A percentile compares a stretch with the other conserved stretches of the same genome.
These are phyloP conservation scores for Acrossocheilus fasciatus DNA, from an alignment of 2,797 vertebrate genomes.

Conservation along the genomic window DNA sequence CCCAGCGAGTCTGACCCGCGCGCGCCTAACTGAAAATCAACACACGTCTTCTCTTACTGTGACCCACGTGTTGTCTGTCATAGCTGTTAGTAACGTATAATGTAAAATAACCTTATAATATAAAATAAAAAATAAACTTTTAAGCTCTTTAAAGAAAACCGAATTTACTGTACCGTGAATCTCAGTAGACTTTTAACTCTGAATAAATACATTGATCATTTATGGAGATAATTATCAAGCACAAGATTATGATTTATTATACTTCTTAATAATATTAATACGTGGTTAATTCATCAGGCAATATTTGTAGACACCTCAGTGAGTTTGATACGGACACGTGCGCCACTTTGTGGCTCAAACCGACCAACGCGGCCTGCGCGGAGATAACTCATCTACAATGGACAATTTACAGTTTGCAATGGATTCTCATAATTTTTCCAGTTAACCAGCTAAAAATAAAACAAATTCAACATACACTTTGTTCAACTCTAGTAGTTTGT, in stretches of 20 bases:
- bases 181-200: neutral
- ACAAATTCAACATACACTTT: neutral
- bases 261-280: neutral
- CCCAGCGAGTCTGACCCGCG: neutral
- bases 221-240: neutral
- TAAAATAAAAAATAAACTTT: no score
- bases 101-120: neutral
- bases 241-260: neutral
- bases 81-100: neutral
- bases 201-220: neutral
- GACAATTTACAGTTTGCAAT: no score
- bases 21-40: conserved; percentile 34
- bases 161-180: neutral
- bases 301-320: conserved; percentile 27
- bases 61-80: neutral
- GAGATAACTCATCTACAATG: neutral
- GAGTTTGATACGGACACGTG: neutral
- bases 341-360: conserved; percentile 21
- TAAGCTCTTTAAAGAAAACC: neutral
- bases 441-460: neutral
- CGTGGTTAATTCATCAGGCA: conserved; percentile 21
- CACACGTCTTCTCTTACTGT: no score
- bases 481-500: neutral
- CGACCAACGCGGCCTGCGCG: no score
- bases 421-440: neutral